A percentile compares a stretch with the other conserved stretches of the same genome.
Evolutionary conservation across 2,113 vertebrate genomes (phyloP).

Genomic region (Mungos mungo): DNA sequence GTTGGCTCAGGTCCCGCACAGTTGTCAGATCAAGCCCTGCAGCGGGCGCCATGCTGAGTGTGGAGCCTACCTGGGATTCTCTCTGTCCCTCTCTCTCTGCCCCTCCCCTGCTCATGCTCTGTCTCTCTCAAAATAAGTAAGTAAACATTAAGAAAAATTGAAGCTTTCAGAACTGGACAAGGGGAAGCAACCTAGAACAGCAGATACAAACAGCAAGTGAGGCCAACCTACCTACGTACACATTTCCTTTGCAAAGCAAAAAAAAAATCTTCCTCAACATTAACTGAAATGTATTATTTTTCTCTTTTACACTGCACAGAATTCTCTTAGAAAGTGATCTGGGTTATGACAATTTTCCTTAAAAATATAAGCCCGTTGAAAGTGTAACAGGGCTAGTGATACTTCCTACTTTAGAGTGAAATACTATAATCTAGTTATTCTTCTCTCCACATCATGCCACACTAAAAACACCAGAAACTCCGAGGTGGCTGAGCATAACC

Average conservation of each 20-base stretch:
- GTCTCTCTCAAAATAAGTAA: too few relatives aligned
- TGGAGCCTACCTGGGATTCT: too few relatives aligned
- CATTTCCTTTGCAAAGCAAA: background rate
- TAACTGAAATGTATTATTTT: background rate
- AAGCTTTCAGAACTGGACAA: background rate
- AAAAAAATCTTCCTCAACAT: background rate
- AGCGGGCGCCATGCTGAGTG: too few relatives aligned
- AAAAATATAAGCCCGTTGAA: conserved; percentile 34
- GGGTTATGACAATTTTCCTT: background rate
- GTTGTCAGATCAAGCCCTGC: too few relatives aligned
- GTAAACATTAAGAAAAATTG: background rate
- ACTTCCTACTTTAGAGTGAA: background rate
- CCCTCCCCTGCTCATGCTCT: too few relatives aligned
- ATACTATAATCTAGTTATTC: conserved; percentile 35
- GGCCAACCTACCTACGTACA: background rate
- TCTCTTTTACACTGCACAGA: conserved; percentile 22
- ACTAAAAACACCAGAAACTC: background rate
- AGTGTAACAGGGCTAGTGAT: background rate
- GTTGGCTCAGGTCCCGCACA: too few relatives aligned
- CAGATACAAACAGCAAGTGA: background rate
- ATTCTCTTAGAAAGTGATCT: background rate
- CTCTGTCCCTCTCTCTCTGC: too few relatives aligned
- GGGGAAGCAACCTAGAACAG: background rate
- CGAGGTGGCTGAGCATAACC: background rate
- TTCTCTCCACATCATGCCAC: background rate